phyloP scores from a whole-genome alignment of 2,888 invertebrate species.

The Dorcus hopei region DNA sequence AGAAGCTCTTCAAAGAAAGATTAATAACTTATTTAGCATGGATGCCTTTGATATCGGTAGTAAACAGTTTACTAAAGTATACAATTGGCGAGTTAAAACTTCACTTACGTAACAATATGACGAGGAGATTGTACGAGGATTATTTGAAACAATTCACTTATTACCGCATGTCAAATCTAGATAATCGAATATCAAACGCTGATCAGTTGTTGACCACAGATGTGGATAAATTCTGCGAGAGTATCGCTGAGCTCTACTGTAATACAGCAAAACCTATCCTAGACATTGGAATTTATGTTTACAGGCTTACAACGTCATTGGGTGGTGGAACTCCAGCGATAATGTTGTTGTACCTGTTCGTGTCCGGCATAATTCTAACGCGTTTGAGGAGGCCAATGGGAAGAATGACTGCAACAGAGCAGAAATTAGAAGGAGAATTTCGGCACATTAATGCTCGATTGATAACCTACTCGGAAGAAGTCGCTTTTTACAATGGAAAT shows the following conservation, averaged over 20 bases:
- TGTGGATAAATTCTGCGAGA: slow-evolving; percentile 96
- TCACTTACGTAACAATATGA: slow-evolving; percentile 83
- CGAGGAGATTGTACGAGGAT: slow-evolving; percentile 81
- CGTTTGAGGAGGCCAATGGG: slow-evolving; percentile 84
- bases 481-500: slow-evolving; percentile 80
- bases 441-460: slow-evolving; percentile 93
- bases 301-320: slow-evolving; percentile 68
- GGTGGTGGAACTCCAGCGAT: slow-evolving; percentile 85
- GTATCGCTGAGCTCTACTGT: slow-evolving; percentile 92
- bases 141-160: slow-evolving; percentile 96
- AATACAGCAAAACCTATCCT: slow-evolving; percentile 94
- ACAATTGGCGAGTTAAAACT: slow-evolving; percentile 92
- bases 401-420: slow-evolving; percentile 87
- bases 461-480: slow-evolving; percentile 96
- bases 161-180: slow-evolving; percentile 94
- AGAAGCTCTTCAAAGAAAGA: slow-evolving; percentile 68
- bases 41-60: slow-evolving; percentile 87
- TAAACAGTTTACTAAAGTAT: slow-evolving; percentile 93
- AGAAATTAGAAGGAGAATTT: slow-evolving; percentile 97
- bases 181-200: slow-evolving; percentile 91
- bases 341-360: slow-evolving; percentile 82
- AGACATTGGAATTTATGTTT: slow-evolving; percentile 92
- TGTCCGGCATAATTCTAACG: slow-evolving; percentile 85
- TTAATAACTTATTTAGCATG: slow-evolving; percentile 76
- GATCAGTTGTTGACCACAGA: slow-evolving; percentile 95